Evolutionary conservation across 2,797 vertebrate species (phyloP).

Genomic region (Lemur catta): DNA sequence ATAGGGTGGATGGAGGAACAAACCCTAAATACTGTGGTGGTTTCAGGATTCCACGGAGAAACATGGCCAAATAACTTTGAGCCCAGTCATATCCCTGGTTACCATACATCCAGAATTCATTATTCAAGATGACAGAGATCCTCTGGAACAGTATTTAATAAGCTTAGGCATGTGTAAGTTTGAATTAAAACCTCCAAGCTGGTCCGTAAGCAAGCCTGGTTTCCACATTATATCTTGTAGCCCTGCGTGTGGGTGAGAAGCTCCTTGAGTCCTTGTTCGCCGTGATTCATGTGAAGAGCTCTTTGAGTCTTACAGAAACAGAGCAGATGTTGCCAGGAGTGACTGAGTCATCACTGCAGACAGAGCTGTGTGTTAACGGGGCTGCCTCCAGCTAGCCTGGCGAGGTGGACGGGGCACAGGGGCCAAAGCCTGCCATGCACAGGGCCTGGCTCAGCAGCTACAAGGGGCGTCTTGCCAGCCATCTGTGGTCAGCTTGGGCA

Average conservation of each 20-base stretch:
- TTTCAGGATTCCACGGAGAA: not conserved
- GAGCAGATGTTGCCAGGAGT: constrained; percentile 74
- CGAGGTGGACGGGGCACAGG: not conserved
- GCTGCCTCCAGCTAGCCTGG: constrained; percentile 53
- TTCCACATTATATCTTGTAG: not conserved
- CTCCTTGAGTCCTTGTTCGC: constrained; percentile 25
- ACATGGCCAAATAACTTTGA: not conserved
- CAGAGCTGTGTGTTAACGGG: constrained; percentile 50
- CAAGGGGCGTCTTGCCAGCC: not conserved
- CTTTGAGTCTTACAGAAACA: constrained; percentile 73
- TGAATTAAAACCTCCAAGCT: not conserved
- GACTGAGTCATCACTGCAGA: constrained; percentile 67
- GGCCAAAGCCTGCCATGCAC: constrained; percentile 10
- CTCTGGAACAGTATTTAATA: not conserved
- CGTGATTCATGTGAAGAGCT: constrained; percentile 58
- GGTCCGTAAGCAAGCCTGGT: not conserved
- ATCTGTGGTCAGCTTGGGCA: not conserved
- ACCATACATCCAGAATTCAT: not conserved
- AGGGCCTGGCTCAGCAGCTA: not conserved
- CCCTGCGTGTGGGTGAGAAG: not conserved
- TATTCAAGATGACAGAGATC: constrained; percentile 46
- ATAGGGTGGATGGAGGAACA: not conserved
- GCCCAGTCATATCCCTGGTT: not conserved
- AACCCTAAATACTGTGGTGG: not conserved
- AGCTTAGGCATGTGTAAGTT: not conserved